Base-by-base conservation (phyloP, 2,113 vertebrate species). In the Lasiurus cinereus region DNA sequence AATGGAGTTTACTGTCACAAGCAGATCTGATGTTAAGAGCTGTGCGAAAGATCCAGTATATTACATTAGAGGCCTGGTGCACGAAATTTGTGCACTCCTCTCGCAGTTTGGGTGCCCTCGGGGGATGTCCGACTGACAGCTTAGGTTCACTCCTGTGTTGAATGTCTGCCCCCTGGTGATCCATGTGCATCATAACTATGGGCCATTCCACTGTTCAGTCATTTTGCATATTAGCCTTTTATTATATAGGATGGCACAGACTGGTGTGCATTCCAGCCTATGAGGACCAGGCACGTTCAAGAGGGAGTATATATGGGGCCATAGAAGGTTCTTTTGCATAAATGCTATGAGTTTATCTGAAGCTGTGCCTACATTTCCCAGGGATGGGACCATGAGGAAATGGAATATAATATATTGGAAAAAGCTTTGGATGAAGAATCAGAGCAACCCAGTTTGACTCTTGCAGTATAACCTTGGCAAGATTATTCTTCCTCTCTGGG, bases 1-100 rank as follows among this genome's bases (percentile, higher is more conserved):
- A 83, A 48, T 62, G 43, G 96, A 97, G 97, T 97, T 97, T 98
- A 98, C 97, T 96, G 97, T 97, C 96, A 76, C 97, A 66, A 2
- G 0, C 86, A 85, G 88, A 69, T 95, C 85, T 8, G 1, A 91
- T 0, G 3, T 64, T 78, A 79, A 72, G 86, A 97, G 74, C 86
- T 77, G 64, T 92, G 72, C 24, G 88, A 92, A 95, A 97, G 90
- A 92, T 89, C 96, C 95, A 94, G 96, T 92, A 97, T 98, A 97
- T 97, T 56, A 21, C 9, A 56, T 46, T 46, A 46, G 43, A 46
- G 43, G 43, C 43, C 43, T 46, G 43, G 43, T 46, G 43, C 43
- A 46, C 43, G 8, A 46, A 46, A 46, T 46, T 46, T 46, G 43
- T 46, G 43, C 43, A 46, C 43, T 46, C 43, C 43, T 46, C 43